Conservation (phyloP, 1,140 invertebrate genomes). For the Mamestra configurata region DNA sequence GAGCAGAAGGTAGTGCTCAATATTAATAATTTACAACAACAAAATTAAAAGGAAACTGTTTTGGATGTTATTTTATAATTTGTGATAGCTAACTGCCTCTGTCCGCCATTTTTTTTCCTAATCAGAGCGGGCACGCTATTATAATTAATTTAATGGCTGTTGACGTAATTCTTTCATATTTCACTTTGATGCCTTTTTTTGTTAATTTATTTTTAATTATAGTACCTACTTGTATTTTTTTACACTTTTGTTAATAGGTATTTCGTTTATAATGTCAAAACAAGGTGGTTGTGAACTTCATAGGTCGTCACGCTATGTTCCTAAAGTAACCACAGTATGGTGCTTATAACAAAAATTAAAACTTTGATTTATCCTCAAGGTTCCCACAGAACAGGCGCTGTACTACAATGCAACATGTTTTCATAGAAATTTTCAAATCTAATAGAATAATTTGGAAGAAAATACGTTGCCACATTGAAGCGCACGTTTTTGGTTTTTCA, state of each 20-base stretch:
- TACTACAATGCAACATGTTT: no score
- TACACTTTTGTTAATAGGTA: not conserved
- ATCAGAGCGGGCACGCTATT: constrained; percentile 27
- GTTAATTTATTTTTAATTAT: constrained; percentile 25
- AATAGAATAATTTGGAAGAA: no score
- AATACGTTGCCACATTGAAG: no score
- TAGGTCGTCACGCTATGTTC: not conserved
- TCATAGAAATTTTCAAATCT: no score
- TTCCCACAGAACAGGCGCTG: no score
- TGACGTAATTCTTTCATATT: constrained; percentile 29
- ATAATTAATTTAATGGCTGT: constrained; percentile 44
- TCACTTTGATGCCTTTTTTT: not conserved
- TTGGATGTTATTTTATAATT: not conserved
- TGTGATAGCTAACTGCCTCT: not conserved
- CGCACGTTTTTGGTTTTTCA: no score
- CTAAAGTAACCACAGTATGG: not conserved
- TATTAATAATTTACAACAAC: not conserved
- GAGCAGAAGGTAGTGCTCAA: no score
- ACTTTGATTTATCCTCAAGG: no score
- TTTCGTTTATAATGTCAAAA: not conserved
- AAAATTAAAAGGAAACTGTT: not conserved
- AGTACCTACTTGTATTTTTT: not conserved
- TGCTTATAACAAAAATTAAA: no score
- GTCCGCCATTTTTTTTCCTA: not conserved
- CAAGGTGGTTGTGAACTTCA: not conserved